Evolutionary conservation across 2,113 vertebrate genomes (phyloP).

Genomic region (Ellobius talpinus): DNA sequence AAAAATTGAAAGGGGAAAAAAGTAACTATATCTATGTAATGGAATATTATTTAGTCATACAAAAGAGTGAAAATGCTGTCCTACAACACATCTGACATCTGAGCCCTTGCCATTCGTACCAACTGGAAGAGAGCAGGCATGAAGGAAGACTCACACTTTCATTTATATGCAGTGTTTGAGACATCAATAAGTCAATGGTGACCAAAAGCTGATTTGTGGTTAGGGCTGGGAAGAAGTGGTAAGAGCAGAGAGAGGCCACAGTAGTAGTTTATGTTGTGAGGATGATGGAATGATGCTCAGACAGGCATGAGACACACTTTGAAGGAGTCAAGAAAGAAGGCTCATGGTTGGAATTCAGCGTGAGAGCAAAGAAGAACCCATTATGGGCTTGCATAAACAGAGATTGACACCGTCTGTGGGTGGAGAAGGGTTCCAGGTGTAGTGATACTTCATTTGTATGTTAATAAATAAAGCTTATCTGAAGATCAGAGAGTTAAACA

Average conservation of each 20-base stretch:
- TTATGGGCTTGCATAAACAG: neutral
- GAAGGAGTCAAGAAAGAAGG: neutral
- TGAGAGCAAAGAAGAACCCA: neutral
- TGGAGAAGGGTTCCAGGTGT: neutral
- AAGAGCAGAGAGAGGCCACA: neutral
- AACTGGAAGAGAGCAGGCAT: neutral
- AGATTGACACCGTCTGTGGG: neutral
- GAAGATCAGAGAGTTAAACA: too few relatives aligned
- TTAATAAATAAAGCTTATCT: too few relatives aligned
- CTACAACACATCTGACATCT: too few relatives aligned
- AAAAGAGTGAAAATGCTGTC: neutral
- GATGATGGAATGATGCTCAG: too few relatives aligned
- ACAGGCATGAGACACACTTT: neutral
- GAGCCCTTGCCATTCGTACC: neutral
- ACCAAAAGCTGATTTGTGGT: neutral
- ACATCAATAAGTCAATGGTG: neutral
- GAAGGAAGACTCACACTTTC: neutral
- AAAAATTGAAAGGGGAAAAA: too few relatives aligned
- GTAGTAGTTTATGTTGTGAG: too few relatives aligned
- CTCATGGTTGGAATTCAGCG: neutral
- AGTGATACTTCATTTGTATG: too few relatives aligned
- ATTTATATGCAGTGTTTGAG: neutral
- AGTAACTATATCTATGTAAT: too few relatives aligned
- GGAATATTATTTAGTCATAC: neutral
- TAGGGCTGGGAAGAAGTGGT: neutral